Base-by-base conservation (phyloP, 2,888 invertebrate genomes). In the Graphium colonna region DNA sequence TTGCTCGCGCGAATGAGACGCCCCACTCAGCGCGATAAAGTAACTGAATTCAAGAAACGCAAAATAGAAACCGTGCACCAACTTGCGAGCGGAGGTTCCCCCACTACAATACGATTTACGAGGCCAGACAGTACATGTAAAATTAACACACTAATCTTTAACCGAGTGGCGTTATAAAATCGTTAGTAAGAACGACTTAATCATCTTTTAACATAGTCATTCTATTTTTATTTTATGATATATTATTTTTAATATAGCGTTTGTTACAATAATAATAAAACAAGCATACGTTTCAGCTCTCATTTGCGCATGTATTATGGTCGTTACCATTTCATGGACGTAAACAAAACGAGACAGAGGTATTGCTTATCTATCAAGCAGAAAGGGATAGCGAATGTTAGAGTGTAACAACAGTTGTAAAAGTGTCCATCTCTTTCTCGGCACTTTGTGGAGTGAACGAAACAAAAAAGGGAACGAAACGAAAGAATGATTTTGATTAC, bases 21-120 rank as follows among this genome's bases (percentile, higher is more conserved):
- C 61, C 76, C 65, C 79, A 72, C 75, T 78, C 81, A 73, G 64
- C 84, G 87, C 86, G 77, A 64, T 76, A 80, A 77, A 80, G 75
- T 77, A 82, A 88, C 86, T 88, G 79, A 87, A 72, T 64, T 77
- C 72, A 77, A 79, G 82, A 85, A 87, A 88, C 86, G 84, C 86
- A 87, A 88, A 89, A 88, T 87, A 88, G 87, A 88, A 88, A 87
- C 86, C 80, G 83, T 79, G 79, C 79, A 21, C 21, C 21, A 81
- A 79, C 76, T 79, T 79, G 77, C 81, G 79, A 84, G 76, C 75
- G 76, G 79, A 73, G 74, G 73, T 79, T 76, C 82, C 83, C 79
- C 86, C 81, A 73, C 81, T 75, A 72, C 77, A 68, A 68, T 59
- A 79, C 78, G 64, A 77, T 75, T 79, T 85, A 85, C 85, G 86